Conservation (phyloP, 2,113 vertebrate species). For the Stegostoma tigrinum region DNA sequence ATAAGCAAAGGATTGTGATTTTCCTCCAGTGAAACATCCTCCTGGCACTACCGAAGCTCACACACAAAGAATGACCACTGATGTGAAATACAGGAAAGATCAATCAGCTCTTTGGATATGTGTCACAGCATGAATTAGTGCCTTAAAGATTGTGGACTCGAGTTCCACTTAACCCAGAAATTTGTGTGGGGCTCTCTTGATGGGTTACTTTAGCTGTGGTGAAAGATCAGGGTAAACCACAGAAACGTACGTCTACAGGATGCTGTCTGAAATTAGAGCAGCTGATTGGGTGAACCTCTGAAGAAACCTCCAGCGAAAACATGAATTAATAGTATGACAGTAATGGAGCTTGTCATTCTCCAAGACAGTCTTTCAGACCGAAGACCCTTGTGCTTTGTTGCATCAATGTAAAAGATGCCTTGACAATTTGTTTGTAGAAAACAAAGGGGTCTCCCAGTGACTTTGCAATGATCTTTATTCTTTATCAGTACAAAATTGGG, state of each 20-base stretch:
- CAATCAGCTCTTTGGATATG: not conserved
- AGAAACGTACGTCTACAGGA: too few species aligned
- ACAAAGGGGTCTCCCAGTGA: not conserved
- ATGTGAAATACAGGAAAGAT: not conserved
- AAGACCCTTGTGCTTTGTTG: not conserved
- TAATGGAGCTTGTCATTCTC: not conserved
- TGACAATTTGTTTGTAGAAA: not conserved
- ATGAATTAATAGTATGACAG: not conserved
- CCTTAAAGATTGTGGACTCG: not conserved
- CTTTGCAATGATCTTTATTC: not conserved
- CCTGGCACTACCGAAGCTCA: not conserved
- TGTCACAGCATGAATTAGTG: not conserved
- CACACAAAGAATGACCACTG: not conserved
- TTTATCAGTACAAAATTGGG: not conserved
- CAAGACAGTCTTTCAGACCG: not conserved
- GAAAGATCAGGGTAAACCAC: not conserved
- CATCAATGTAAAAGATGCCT: not conserved
- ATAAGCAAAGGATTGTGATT: not conserved
- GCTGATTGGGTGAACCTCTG: not conserved
- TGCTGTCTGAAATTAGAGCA: not conserved
- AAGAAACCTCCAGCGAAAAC: not conserved
- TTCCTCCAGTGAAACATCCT: not conserved
- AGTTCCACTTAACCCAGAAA: not conserved
- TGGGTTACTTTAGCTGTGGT: not conserved
- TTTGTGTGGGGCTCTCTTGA: not conserved